Evolutionary conservation across 2,888 invertebrate species (phyloP).

Genomic region (Eilema depressum): DNA sequence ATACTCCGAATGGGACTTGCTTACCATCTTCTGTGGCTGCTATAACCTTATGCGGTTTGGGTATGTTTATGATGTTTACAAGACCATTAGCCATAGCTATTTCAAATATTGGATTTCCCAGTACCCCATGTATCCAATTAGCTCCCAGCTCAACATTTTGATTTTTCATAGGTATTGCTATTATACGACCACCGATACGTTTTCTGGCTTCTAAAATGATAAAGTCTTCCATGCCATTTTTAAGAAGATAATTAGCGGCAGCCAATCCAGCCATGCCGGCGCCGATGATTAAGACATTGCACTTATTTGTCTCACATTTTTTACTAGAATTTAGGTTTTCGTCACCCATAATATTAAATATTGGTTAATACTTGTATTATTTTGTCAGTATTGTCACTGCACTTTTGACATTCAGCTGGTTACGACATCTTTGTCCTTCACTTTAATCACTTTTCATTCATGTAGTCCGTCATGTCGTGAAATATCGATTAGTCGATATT

Average conservation of each 20-base stretch:
- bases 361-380: conserved; percentile 66
- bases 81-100: conserved; percentile 94
- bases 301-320: conserved; percentile 83
- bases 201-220: conserved; percentile 93
- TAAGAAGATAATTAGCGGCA: conserved; percentile 93
- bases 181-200: conserved; percentile 93
- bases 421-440: conserved; percentile 62
- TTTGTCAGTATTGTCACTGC: conserved; percentile 65
- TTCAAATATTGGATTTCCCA: conserved; percentile 96
- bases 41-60: conserved; percentile 95
- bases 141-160: conserved; percentile 94
- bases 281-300: conserved; percentile 93
- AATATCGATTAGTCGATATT: too few species aligned
- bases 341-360: conserved; percentile 84
- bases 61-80: conserved; percentile 94
- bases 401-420: conserved; percentile 78
- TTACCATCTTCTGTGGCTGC: conserved; percentile 96
- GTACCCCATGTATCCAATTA: conserved; percentile 97
- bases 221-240: conserved; percentile 93
- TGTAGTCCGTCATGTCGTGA: too few species aligned
- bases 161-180: conserved; percentile 89
- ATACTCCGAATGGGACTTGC: conserved; percentile 93
- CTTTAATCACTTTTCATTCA: too few species aligned
- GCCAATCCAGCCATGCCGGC: conserved; percentile 95
- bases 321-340: conserved; percentile 83